Conservation (phyloP, 1,140 invertebrate genomes). For the Musca vetustissima region DNA sequence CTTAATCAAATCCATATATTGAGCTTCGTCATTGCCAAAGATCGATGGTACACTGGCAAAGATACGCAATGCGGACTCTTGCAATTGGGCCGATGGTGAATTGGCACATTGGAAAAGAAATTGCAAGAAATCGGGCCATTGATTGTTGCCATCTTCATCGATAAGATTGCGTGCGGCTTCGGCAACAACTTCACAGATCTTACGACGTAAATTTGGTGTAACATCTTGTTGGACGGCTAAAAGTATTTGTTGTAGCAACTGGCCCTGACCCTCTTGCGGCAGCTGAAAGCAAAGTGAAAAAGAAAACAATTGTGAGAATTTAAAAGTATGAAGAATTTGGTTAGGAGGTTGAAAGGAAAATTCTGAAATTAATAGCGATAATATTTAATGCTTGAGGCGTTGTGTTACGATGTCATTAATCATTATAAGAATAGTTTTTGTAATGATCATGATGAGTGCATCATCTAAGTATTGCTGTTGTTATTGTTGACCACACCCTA, state of each 20-base stretch:
- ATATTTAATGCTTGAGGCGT: no score
- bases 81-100: slow-evolving; percentile 76
- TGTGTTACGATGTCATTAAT: no score
- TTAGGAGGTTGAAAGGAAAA: no score
- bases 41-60: slow-evolving; percentile 94
- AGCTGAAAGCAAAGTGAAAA: slow-evolving; percentile 60
- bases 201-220: slow-evolving; percentile 76
- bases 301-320: not conserved
- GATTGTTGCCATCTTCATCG: slow-evolving; percentile 95
- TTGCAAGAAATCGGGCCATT: slow-evolving; percentile 95
- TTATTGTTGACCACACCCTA: no score
- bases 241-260: slow-evolving; percentile 85
- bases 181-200: slow-evolving; percentile 89
- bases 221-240: slow-evolving; percentile 80
- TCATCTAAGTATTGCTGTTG: no score
- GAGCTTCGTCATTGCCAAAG: slow-evolving; percentile 92
- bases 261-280: slow-evolving; percentile 75
- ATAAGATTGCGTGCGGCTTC: slow-evolving; percentile 94
- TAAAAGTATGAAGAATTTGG: no score
- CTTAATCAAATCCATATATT: slow-evolving; percentile 91
- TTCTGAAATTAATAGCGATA: no score
- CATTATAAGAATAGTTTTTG: no score
- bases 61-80: slow-evolving; percentile 91
- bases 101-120: slow-evolving; percentile 95
- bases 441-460: no score